A percentile compares a stretch with the other conserved stretches of the same genome.
These are phyloP conservation scores for Petrolisthes manimaculis DNA, from an alignment of 2,888 invertebrate species.

Conservation along the genomic window DNA sequence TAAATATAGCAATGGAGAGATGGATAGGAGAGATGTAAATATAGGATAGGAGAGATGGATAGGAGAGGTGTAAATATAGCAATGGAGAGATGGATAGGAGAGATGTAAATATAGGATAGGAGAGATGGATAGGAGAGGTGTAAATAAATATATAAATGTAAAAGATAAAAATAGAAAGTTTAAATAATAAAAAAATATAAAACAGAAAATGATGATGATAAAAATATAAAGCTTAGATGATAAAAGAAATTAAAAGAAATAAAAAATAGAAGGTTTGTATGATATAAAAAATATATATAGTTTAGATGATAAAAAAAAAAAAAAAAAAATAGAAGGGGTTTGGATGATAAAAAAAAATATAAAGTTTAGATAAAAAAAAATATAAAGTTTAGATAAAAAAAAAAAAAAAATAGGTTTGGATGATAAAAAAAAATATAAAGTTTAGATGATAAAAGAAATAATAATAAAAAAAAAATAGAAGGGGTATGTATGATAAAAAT, in stretches of 20 bases:
- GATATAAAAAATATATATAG: too few relatives aligned
- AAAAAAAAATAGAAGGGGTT: too few relatives aligned
- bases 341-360: neutral
- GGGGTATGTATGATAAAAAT: neutral
- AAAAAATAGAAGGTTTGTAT: too few relatives aligned
- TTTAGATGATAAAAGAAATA: neutral
- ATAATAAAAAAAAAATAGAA: too few relatives aligned
- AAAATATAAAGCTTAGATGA: neutral
- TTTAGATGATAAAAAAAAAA: too few relatives aligned
- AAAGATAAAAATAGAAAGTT: neutral
- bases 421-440: too few relatives aligned
- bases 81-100: neutral
- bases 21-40: neutral
- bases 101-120: neutral
- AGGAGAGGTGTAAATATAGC: neutral
- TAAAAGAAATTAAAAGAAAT: neutral
- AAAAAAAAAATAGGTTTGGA: too few relatives aligned
- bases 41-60: neutral
- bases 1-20: too few relatives aligned
- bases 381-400: too few relatives aligned
- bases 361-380: too few relatives aligned
- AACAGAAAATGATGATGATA: neutral
- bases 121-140: neutral
- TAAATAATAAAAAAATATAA: neutral
- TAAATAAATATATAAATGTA: neutral